Evolutionary conservation across 2,113 vertebrate genomes (phyloP).

Genomic region (Grammomys surdaster): DNA sequence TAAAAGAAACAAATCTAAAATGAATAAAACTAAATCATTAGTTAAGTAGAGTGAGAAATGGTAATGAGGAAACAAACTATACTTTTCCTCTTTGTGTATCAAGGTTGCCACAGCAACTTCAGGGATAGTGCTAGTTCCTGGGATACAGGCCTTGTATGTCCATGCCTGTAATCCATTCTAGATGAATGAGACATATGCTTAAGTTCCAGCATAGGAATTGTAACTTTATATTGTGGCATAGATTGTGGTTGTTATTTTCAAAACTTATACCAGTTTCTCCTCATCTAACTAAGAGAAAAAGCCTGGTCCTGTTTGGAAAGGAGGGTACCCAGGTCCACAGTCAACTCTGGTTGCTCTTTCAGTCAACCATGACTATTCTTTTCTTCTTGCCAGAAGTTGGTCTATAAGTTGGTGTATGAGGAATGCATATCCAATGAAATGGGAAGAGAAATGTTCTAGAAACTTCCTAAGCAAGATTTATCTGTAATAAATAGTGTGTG

Average conservation of each 20-base stretch:
- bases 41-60: conserved; percentile 11
- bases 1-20: neutral
- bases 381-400: neutral
- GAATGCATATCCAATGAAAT: too few relatives aligned
- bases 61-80: neutral
- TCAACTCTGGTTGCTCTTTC: neutral
- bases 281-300: neutral
- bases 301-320: neutral
- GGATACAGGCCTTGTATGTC: neutral
- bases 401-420: neutral
- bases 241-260: neutral
- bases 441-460: neutral
- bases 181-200: neutral
- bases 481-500: neutral
- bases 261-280: neutral
- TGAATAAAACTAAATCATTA: neutral
- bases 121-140: neutral
- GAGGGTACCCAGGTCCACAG: neutral
- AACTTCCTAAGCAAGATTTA: neutral
- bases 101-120: neutral
- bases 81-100: neutral
- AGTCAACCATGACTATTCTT: neutral
- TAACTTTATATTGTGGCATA: neutral
- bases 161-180: neutral
- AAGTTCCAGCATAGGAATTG: neutral